Conservation (phyloP, 2,113 vertebrate genomes). For the Rutilus rutilus region DNA sequence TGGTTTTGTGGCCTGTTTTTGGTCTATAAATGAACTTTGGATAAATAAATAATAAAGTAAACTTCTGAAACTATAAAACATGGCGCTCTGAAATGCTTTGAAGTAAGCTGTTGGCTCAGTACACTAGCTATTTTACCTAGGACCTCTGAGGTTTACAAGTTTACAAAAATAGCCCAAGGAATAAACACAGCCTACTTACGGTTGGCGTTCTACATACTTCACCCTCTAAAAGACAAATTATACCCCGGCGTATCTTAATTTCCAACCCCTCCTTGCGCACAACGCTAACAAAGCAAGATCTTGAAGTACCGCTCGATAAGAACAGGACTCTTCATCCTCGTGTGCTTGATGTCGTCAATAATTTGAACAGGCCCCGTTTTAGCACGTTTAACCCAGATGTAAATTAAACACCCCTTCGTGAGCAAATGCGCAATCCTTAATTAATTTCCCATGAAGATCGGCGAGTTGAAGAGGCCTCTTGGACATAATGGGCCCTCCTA, state of each 20-base stretch:
- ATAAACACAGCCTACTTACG: background rate
- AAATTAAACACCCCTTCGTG: constrained; percentile 43
- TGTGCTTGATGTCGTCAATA: constrained; percentile 11
- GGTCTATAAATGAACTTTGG: background rate
- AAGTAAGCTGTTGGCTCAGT: background rate
- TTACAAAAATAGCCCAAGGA: background rate
- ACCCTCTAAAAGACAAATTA: background rate
- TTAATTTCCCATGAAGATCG: constrained; percentile 46
- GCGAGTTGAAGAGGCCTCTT: constrained; percentile 46
- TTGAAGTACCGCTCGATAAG: constrained; percentile 1
- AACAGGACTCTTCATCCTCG: constrained; percentile 21
- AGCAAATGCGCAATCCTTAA: constrained; percentile 45
- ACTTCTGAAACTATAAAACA: background rate
- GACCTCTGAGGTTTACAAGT: background rate
- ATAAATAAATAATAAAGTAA: background rate
- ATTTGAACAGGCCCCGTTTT: constrained; percentile 33
- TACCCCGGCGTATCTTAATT: background rate
- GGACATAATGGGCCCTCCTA: constrained; percentile 22
- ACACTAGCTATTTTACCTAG: background rate
- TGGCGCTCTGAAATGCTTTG: background rate
- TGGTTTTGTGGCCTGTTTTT: background rate
- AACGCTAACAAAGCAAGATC: constrained; percentile 3
- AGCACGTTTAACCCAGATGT: constrained; percentile 53
- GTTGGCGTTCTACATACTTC: background rate
- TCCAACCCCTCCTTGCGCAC: background rate